Evolutionary conservation across 1,140 invertebrate species (phyloP), one percentile per base, ranked within the genome.

Genomic region (Oryctes rhinoceros): DNA sequence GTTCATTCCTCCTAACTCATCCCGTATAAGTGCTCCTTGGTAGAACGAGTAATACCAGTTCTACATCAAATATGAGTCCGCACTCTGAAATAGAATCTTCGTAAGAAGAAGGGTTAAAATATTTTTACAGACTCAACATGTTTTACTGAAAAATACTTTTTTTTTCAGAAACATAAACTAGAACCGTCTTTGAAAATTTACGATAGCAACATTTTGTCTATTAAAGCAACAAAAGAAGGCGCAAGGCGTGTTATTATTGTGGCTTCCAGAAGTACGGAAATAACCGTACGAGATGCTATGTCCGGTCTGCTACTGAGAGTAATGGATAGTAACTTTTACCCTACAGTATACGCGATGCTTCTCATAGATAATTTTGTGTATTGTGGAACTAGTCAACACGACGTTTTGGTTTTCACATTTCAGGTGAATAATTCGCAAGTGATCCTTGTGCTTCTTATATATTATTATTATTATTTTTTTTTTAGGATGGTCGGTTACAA

Each of bases 221-320:
- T 91, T 65, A 89, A 89, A 85, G 88, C 90, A 7, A 89, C 89
- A 5, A 87, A 87, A 76, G 91, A 91, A 84, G 90, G 91, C n/a
- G 85, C 89, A 5, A 84, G 90, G 81, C 88, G 85, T 83, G 89
- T 91, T 44, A 84, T 91, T 4, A 88, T 91, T 18, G 87, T 91
- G 15, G 90, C 89, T n/a, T 88, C 88, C 7, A 86, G 90, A 76
- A 89, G 89, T 84, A 86, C 89, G 75, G 88, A 89, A n/a, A 89
- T 91, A 49, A 88, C 86, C 0, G 88, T 91, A 79, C 86, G 90
- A 79, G 90, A 91, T 82, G 91, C 91, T 3, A 84, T 87, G 65
- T 89, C 85, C 47, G 90, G 90, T 80, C 83, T 91, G 13, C 85
- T 89, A 80, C 81, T 91, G 39, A 86, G 90, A 47, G 81, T 75